Evolutionary conservation across 2,113 vertebrate species (phyloP).

Genomic region (Xiphophorus maculatus): DNA sequence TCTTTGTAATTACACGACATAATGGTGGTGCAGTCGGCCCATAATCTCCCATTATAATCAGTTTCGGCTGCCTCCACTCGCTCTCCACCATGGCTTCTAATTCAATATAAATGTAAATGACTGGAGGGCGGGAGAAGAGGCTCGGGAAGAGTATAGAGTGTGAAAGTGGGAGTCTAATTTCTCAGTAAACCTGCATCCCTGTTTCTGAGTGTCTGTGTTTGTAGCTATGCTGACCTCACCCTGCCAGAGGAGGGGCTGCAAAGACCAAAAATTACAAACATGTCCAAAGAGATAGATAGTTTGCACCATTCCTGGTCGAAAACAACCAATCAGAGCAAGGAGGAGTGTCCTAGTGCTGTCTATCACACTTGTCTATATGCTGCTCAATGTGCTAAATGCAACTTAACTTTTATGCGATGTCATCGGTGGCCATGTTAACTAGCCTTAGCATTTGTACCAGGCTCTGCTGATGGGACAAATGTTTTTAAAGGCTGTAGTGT

Average conservation of each 20-base stretch:
- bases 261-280: neutral
- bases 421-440: too few relatives aligned
- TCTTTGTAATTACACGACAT: constrained; percentile 75
- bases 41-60: constrained; percentile 78
- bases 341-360: too few relatives aligned
- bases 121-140: constrained; percentile 29
- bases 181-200: constrained; percentile 34
- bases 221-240: constrained; percentile 36
- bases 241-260: constrained; percentile 6
- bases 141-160: constrained; percentile 49
- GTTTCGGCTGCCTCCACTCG: constrained; percentile 69
- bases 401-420: too few relatives aligned
- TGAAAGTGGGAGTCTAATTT: constrained; percentile 56
- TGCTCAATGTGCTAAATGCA: too few relatives aligned
- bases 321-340: too few relatives aligned
- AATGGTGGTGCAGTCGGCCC: constrained; percentile 71
- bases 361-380: too few relatives aligned
- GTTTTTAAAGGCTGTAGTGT: too few relatives aligned
- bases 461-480: too few relatives aligned
- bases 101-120: constrained; percentile 83
- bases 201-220: constrained; percentile 5
- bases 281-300: too few relatives aligned
- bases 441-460: too few relatives aligned
- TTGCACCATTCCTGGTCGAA: too few relatives aligned
- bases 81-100: constrained; percentile 70